Conservation (phyloP, 2,888 invertebrate species). For the Sympetrum striolatum region DNA sequence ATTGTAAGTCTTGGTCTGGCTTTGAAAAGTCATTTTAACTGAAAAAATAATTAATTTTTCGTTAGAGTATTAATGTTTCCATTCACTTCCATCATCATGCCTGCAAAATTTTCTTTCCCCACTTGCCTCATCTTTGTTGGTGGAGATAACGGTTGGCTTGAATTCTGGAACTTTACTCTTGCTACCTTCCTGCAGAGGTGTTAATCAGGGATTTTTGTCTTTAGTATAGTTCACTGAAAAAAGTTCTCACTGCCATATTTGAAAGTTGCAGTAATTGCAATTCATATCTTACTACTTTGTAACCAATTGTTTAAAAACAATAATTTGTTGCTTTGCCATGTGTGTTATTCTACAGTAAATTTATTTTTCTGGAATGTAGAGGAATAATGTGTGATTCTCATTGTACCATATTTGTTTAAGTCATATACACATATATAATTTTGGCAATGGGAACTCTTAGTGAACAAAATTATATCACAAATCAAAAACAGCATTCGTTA, state of each 20-base stretch:
- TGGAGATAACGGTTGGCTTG: conserved; percentile 25
- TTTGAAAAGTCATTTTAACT: background rate
- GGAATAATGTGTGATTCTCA: no score
- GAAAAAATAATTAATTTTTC: background rate
- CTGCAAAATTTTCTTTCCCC: background rate
- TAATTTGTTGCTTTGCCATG: no score
- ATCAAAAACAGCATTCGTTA: background rate
- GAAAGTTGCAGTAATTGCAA: background rate
- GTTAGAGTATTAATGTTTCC: conserved; percentile 23
- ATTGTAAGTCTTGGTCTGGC: background rate
- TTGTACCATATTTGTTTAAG: no score
- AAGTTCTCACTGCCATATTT: background rate
- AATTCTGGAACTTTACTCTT: conserved; percentile 10
- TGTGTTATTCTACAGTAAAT: no score
- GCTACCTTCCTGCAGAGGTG: conserved; percentile 27
- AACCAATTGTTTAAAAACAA: background rate
- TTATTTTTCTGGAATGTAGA: no score
- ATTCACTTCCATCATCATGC: conserved; percentile 19
- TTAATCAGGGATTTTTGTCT: conserved; percentile 15
- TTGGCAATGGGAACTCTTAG: conserved; percentile 24
- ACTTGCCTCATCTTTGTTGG: conserved; percentile 40
- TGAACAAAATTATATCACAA: background rate
- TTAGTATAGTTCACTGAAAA: background rate
- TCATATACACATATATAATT: background rate
- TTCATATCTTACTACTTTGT: background rate